A percentile compares a stretch with the other conserved stretches of the same genome.
phyloP scores from a whole-genome alignment of 2,888 invertebrate genomes.

The Marronus borbonicus region DNA sequence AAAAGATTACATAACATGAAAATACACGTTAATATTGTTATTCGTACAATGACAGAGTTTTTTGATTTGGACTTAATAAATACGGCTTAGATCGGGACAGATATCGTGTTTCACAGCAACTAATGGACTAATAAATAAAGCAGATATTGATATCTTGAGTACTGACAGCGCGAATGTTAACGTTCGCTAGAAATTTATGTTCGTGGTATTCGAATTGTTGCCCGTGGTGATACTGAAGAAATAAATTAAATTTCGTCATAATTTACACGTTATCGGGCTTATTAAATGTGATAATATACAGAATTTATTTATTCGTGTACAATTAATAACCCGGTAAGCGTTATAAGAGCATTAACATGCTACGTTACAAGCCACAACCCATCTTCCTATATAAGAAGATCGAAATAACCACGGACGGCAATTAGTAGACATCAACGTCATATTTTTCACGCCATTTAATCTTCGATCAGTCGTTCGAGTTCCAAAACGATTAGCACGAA shows the following conservation, averaged over 20 bases:
- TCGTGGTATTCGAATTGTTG: not conserved
- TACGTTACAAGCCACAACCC: too few species aligned
- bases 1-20: too few species aligned
- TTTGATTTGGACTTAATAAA: too few species aligned
- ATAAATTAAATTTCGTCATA: not conserved
- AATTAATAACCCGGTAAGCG: too few species aligned
- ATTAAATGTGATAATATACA: too few species aligned
- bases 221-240: not conserved
- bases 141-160: slow-evolving; percentile 20
- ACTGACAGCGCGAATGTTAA: slow-evolving; percentile 11
- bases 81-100: not conserved
- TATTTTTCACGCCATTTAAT: not conserved
- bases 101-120: slow-evolving; percentile 9
- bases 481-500: not conserved
- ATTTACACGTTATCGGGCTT: too few species aligned
- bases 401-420: too few species aligned
- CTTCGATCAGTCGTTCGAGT: not conserved
- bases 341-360: too few species aligned
- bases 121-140: slow-evolving; percentile 18
- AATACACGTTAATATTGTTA: too few species aligned
- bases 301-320: too few species aligned
- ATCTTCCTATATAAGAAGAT: too few species aligned
- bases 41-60: too few species aligned
- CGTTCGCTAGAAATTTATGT: slow-evolving; percentile 14
- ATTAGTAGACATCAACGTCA: not conserved